Conservation (phyloP, 1,140 invertebrate genomes). For the Aporrectodea caliginosa region DNA sequence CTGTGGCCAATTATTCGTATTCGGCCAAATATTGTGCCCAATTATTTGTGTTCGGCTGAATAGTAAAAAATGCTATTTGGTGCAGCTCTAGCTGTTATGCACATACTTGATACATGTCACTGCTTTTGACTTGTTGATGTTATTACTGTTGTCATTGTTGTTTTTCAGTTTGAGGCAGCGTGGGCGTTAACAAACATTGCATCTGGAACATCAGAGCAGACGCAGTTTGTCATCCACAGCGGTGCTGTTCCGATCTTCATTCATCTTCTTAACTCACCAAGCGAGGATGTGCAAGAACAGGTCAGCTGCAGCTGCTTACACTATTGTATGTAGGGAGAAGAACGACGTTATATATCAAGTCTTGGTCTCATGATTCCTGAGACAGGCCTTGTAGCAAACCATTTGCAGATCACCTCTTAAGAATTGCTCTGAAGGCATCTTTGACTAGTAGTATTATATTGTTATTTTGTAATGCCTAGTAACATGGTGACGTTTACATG, state of each 20-base stretch:
- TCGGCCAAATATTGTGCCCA: not conserved
- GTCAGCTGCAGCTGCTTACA: conserved; percentile 34
- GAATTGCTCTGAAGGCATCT: no score
- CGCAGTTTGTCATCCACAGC: conserved; percentile 52
- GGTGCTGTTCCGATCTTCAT: conserved; percentile 55
- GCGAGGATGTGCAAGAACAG: conserved; percentile 84
- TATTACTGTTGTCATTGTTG: no score
- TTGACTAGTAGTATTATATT: no score
- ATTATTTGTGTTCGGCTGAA: not conserved
- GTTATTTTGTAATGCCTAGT: no score
- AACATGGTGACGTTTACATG: no score
- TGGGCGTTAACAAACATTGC: conserved; percentile 61
- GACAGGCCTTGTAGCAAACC: no score
- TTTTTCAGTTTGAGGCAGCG: conserved; percentile 60
- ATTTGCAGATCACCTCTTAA: no score
- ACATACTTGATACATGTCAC: not conserved
- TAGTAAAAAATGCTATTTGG: no score
- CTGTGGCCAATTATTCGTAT: not conserved
- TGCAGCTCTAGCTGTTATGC: not conserved
- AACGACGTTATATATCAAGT: no score
- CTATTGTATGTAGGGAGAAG: no score
- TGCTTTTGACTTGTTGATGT: no score
- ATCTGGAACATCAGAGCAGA: conserved; percentile 58
- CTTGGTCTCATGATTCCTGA: no score
- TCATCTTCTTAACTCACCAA: conserved; percentile 41